Conservation (phyloP, 1,140 invertebrate genomes). For the Drosophila takahashii region DNA sequence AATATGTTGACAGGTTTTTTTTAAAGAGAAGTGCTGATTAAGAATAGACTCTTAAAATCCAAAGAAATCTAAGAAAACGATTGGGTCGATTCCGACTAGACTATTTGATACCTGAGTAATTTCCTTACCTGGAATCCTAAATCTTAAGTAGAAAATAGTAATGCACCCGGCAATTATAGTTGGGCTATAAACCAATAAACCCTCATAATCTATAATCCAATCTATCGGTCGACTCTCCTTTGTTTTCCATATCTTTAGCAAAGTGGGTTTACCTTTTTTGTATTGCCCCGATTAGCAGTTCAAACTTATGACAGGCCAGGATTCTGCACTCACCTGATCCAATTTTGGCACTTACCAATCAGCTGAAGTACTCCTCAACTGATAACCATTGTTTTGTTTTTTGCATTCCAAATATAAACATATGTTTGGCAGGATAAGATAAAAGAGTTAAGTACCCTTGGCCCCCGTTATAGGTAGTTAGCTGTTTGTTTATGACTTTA, state of each 20-base stretch:
- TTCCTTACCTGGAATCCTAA: no score
- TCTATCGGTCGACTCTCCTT: background rate
- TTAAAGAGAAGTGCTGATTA: no score
- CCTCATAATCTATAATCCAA: no score
- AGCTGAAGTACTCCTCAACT: slow-evolving; percentile 11
- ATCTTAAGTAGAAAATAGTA: no score
- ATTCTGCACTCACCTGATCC: slow-evolving; percentile 13
- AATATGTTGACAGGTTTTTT: no score
- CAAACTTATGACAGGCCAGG: slow-evolving; percentile 8
- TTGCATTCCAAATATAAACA: slow-evolving; percentile 24
- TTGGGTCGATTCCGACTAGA: no score
- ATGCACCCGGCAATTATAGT: no score
- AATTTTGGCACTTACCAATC: slow-evolving; percentile 19
- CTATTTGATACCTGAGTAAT: no score
- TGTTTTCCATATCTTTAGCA: background rate
- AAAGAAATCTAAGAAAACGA: background rate
- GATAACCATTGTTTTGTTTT: slow-evolving; percentile 15
- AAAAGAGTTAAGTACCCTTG: background rate
- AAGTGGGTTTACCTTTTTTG: background rate
- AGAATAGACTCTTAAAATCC: no score
- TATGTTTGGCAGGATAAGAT: slow-evolving; percentile 38
- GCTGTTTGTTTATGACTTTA: background rate
- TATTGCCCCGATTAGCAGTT: slow-evolving; percentile 3
- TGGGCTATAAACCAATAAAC: no score
- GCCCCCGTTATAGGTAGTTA: background rate